These are phyloP conservation scores for Phoenicopterus ruber DNA, from an alignment of 2,113 vertebrate species.

Conservation along the genomic window DNA sequence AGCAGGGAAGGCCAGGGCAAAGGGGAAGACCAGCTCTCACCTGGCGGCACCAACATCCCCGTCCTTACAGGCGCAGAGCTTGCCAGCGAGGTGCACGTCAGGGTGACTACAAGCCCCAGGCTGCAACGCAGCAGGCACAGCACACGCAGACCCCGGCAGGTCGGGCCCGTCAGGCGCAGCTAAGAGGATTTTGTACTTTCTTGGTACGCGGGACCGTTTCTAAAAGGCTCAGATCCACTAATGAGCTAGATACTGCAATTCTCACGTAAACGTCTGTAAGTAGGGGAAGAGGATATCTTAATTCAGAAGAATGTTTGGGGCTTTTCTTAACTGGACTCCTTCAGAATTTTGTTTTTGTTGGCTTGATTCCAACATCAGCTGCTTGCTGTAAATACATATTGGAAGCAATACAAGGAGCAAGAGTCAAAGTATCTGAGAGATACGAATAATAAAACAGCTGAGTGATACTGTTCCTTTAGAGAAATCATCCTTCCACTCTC, in stretches of 20 bases:
- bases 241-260: neutral
- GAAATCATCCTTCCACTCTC: neutral
- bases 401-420: neutral
- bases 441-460: neutral
- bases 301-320: neutral
- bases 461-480: neutral
- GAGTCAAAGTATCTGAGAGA: neutral
- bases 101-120: neutral
- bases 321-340: neutral
- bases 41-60: rapidly evolving
- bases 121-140: neutral
- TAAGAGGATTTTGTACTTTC: neutral
- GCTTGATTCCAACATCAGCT: constrained; percentile 48
- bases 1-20: no score
- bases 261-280: rapidly evolving
- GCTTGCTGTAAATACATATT: constrained; percentile 36
- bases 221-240: neutral
- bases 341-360: constrained; percentile 36
- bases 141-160: neutral
- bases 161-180: neutral
- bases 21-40: neutral
- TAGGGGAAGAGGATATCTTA: neutral
- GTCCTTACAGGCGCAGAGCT: rapidly evolving
- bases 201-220: neutral
- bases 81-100: rapidly evolving